Conservation (phyloP, 2,888 invertebrate genomes). For the Drosophila ustulata region DNA sequence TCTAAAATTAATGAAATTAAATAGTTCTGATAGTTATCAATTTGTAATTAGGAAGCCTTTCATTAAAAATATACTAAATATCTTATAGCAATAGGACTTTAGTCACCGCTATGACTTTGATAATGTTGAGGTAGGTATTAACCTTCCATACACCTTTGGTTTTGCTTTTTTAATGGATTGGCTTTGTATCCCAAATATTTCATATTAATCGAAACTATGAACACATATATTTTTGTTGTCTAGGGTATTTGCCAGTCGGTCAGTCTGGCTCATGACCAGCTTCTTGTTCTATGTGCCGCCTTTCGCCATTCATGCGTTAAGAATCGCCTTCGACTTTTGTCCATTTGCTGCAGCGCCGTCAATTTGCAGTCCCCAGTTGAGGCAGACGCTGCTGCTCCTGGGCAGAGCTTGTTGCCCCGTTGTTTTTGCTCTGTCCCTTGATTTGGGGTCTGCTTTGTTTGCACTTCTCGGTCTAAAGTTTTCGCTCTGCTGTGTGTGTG, state of each 20-base stretch:
- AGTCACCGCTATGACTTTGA: no score
- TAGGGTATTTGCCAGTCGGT: conserved; percentile 6
- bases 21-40: no score
- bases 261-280: background rate
- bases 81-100: no score
- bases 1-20: no score
- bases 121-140: no score
- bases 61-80: no score
- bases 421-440: conserved; percentile 34
- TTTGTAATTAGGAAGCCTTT: no score
- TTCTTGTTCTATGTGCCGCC: conserved; percentile 41
- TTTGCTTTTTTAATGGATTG: no score
- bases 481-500: conserved; percentile 1
- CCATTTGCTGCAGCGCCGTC: conserved; percentile 70
- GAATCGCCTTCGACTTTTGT: conserved; percentile 66
- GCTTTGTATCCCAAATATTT: no score
- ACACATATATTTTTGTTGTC: background rate
- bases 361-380: conserved; percentile 58
- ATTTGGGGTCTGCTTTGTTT: conserved; percentile 75
- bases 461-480: conserved; percentile 60
- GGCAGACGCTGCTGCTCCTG: conserved; percentile 30
- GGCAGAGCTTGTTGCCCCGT: background rate
- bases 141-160: no score
- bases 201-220: background rate
- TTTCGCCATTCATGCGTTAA: conserved; percentile 76